Percentiles rank a stretch among this genome's conserved stretches.
phyloP scores from a whole-genome alignment of 1,140 invertebrate genomes.

The Heliconius hewitsoni region DNA sequence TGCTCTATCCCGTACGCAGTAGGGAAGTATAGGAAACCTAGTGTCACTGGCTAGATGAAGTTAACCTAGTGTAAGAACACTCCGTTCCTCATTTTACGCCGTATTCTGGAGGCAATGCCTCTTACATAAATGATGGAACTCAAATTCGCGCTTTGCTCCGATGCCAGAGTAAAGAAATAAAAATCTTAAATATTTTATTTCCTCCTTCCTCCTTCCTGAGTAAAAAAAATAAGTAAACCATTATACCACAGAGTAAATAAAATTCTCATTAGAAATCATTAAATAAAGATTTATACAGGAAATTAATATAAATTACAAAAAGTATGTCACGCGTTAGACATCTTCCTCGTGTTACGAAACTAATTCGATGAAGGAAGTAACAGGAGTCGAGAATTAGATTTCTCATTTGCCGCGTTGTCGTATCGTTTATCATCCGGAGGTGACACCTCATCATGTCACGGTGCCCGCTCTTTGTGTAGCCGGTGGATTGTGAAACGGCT shows the following conservation, averaged over 20 bases:
- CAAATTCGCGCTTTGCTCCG: too few relatives aligned
- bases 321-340: slow-evolving; percentile 19
- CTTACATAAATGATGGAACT: too few relatives aligned
- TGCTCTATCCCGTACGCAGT: too few relatives aligned
- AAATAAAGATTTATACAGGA: slow-evolving; percentile 7
- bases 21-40: too few relatives aligned
- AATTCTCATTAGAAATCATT: not conserved
- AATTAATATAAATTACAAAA: slow-evolving; percentile 17
- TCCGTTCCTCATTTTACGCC: too few relatives aligned
- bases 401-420: slow-evolving; percentile 67
- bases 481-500: slow-evolving; percentile 60
- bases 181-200: too few relatives aligned
- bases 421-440: slow-evolving; percentile 66
- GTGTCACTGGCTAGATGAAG: too few relatives aligned
- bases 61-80: too few relatives aligned
- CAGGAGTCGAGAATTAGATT: slow-evolving; percentile 67
- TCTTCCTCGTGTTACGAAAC: slow-evolving; percentile 29
- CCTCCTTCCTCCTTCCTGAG: too few relatives aligned
- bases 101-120: too few relatives aligned
- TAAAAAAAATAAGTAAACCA: not conserved
- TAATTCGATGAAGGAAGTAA: slow-evolving; percentile 42
- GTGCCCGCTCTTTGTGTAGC: slow-evolving; percentile 57
- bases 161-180: too few relatives aligned
- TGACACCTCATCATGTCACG: slow-evolving; percentile 74
- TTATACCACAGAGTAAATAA: not conserved